Base-by-base conservation (phyloP, 2,797 vertebrate species). In the Aphelocoma californica region DNA sequence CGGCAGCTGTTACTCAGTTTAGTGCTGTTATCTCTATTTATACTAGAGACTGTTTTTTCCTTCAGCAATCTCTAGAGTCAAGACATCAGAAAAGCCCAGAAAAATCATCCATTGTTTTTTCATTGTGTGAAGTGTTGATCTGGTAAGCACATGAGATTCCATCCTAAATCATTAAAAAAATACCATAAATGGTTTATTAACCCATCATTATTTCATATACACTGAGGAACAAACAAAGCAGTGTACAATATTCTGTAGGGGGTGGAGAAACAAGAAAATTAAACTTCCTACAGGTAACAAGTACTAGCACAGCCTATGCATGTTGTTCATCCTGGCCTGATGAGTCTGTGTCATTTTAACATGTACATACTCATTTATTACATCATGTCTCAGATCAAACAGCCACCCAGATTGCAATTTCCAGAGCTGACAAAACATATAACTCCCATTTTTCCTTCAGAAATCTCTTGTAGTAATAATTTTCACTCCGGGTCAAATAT, bases 1-100 rank as follows among this genome's bases (percentile, higher is more conserved):
- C 69, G 17, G 81, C 96, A 96, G 80, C 87, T 96, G 93, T 90
- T 93, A 78, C 62, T 90, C 90, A 72, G 13, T 81, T 93, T 83
- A 75, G 75, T 32, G 54, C 72, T 78, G 50, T 85, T 91, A 92
- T 72, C 92, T 96, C 92, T 79, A 61, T 91, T 87, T 94, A 83
- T 92, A 69, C 26, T 62, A 54, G 24, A 72, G 25, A 69, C 17
- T 61, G 13, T 9, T 85, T 79, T 87, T 91, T 85, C 50, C 86
- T 87, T 85, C 75, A 80, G 57, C 44, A 54, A 48, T 86, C 36
- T 88, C 81, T 34, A 86, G 58, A 88, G 84, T 86, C 47, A 91
- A 67, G 54, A 56, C 23, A 92, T 56, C 58, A 62, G 69, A 88
- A 83, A 90, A 82, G 38, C 48, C 10, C 25, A 53, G 72, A 80